Evolutionary conservation across 2,888 invertebrate genomes (phyloP), one percentile per base, ranked within the genome.

Genomic region (Strigamia transsilvanica): DNA sequence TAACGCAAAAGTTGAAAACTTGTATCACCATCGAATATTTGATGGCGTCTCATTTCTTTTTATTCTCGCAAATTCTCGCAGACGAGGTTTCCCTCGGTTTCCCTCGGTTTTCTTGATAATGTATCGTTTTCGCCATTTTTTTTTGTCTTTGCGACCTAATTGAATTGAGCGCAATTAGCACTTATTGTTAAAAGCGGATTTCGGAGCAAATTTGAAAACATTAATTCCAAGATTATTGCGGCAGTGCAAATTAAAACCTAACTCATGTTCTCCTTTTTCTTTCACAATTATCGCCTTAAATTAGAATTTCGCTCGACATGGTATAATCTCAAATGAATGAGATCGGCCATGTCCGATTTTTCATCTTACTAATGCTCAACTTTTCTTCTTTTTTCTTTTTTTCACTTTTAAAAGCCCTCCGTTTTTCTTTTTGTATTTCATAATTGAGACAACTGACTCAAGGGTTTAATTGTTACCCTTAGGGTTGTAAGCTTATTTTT

Each of bases 151-250:
- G 18, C 61, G 10, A 2, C n/a, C n/a, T 61, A 61, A 61, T 61
- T 61, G 61, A 61, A 61, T 61, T n/a, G 42, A 42, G 61, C 61
- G 61, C 21, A 61, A 61, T 61, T 61, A 61, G 18, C 61, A 61
- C n/a, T 61, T 61, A 61, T 61, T 61, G 61, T 61, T 61, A 21
- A 61, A 61, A 61, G 61, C 61, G 61, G 61, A 61, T 61, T 61
- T 61, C 5, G 9, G 10, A 61, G 61, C 61, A 61, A 61, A 61
- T 61, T 61, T 61, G 21, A 61, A 61, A 21, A 21, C 61, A 61
- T 9, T 61, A 61, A 61, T 61, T 61, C 61, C 61, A 61, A 61
- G 61, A 61, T 61, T 61, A 61, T 61, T 61, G 61, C 9, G 61
- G 18, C 18, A 61, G 61, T 61, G 21, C n/a, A 61, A 61, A 61